phyloP scores from a whole-genome alignment of 2,888 invertebrate genomes.

The Deilephila elpenor region DNA sequence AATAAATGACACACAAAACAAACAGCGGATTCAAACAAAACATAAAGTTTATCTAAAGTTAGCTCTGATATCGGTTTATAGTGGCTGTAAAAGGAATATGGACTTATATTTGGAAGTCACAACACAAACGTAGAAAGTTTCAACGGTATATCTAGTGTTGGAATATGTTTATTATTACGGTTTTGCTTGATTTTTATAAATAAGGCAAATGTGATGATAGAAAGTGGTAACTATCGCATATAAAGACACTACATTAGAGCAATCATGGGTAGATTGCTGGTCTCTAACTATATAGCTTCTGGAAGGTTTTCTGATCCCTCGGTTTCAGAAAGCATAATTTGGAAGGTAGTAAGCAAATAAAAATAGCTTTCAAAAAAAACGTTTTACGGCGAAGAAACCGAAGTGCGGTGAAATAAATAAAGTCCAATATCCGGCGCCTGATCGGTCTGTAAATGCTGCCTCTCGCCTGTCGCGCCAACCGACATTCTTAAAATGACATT shows the following conservation, averaged over 20 bases:
- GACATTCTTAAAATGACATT: not conserved
- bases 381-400: not conserved
- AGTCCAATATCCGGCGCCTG: not conserved
- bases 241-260: not conserved
- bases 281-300: no score
- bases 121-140: not conserved
- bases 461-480: not conserved
- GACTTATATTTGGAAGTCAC: not conserved
- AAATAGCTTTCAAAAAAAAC: not conserved
- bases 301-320: no score
- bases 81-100: constrained; percentile 11
- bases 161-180: not conserved
- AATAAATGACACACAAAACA: not conserved
- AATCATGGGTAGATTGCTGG: not conserved
- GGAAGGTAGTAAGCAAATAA: no score
- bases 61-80: constrained; percentile 10
- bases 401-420: not conserved
- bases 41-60: constrained; percentile 12
- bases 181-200: not conserved
- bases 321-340: no score
- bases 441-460: not conserved
- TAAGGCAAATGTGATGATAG: not conserved
- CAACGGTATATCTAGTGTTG: constrained; percentile 1
- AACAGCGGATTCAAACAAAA: constrained; percentile 4
- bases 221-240: not conserved